Percentiles rank a stretch among this genome's conserved stretches.
Evolutionary conservation across 2,888 invertebrate species (phyloP).

Genomic region (Mesorhabditis spiculigera): DNA sequence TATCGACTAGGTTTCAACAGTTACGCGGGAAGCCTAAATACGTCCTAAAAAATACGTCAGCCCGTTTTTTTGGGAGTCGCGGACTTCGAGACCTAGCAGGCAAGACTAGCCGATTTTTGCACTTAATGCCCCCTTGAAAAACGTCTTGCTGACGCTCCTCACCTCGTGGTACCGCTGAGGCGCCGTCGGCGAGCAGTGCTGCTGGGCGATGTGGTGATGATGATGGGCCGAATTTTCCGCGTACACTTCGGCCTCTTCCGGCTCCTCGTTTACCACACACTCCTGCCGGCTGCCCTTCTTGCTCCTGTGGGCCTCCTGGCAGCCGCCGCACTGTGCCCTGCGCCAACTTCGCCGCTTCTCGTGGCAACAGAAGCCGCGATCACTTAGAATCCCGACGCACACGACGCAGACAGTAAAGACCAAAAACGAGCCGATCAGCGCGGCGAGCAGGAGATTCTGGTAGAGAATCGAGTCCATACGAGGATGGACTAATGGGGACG

Average conservation of each 20-base stretch:
- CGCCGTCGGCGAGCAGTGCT: neutral
- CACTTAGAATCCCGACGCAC: slow-evolving; percentile 49
- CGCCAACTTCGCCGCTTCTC: slow-evolving; percentile 12
- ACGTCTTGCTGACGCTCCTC: no score
- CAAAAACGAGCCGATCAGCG: slow-evolving; percentile 51
- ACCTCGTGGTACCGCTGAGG: neutral
- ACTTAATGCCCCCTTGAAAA: no score
- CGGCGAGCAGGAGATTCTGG: slow-evolving; percentile 46
- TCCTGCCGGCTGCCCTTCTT: neutral
- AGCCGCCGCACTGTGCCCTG: neutral
- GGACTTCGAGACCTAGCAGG: no score
- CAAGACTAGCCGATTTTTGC: no score
- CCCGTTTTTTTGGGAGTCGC: no score
- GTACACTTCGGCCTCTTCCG: neutral
- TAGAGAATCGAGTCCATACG: slow-evolving; percentile 51
- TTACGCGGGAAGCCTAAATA: no score
- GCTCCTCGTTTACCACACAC: neutral
- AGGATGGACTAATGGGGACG: neutral
- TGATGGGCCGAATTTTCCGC: no score
- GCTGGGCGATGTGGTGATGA: neutral
- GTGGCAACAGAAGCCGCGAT: slow-evolving; percentile 46
- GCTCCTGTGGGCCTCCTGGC: neutral
- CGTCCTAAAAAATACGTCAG: no score
- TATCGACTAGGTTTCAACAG: no score
- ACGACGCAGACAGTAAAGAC: slow-evolving; percentile 52